These are phyloP conservation scores for Deilephila porcellus DNA, from an alignment of 2,888 invertebrate species.

Conservation along the genomic window DNA sequence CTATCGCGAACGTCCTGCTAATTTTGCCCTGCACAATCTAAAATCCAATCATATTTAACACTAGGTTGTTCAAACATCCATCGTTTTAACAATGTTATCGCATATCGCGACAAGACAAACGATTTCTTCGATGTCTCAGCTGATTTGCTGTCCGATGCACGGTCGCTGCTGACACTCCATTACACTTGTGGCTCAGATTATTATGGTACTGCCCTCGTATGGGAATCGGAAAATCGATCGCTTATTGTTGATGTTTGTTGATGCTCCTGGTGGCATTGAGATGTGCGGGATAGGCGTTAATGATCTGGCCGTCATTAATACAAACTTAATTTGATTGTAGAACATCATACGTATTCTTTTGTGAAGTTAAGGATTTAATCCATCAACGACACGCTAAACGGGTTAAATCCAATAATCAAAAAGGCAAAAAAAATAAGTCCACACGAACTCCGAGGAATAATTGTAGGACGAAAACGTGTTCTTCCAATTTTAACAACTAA, in stretches of 20 bases:
- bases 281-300: neutral
- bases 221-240: slow-evolving; percentile 32
- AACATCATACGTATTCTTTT: no score
- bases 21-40: neutral
- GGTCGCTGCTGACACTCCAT: slow-evolving; percentile 51
- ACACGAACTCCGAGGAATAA: no score
- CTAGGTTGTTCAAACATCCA: slow-evolving; percentile 35
- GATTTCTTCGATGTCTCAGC: slow-evolving; percentile 57
- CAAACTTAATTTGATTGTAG: no score
- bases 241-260: slow-evolving; percentile 30
- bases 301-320: no score
- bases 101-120: slow-evolving; percentile 63
- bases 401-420: no score
- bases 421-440: no score
- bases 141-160: slow-evolving; percentile 61
- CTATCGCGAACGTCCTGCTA: neutral
- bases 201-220: slow-evolving; percentile 44
- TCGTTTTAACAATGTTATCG: slow-evolving; percentile 53
- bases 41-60: slow-evolving; percentile 1
- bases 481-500: no score
- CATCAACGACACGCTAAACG: no score
- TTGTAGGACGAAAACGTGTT: no score
- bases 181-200: slow-evolving; percentile 56
- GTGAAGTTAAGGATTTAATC: no score
- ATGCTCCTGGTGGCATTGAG: neutral